These are phyloP conservation scores for Clytia hemisphaerica DNA, from an alignment of 30 jellyfish, hydroid and myxozoan genomes.

Conservation along the genomic window DNA sequence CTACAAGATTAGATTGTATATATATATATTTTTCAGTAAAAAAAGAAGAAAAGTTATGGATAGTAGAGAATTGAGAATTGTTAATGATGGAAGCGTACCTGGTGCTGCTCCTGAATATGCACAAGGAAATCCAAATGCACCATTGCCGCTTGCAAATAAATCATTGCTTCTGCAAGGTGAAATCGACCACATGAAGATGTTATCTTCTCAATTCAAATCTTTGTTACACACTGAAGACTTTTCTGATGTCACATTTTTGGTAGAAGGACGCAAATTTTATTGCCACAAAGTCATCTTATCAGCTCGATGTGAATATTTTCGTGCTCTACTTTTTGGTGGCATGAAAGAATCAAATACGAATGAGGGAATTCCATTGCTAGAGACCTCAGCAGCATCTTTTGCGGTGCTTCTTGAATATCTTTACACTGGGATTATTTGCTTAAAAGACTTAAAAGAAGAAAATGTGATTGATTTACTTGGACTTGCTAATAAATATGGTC, in stretches of 20 bases:
- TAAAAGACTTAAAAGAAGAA: constrained; percentile 61
- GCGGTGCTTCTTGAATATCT: constrained; percentile 47
- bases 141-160: not conserved
- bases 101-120: not conserved
- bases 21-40: too few species aligned
- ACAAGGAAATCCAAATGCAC: not conserved
- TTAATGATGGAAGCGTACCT: not conserved
- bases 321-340: constrained; percentile 91
- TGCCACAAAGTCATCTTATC: constrained; percentile 72
- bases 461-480: constrained; percentile 67
- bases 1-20: too few species aligned
- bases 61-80: constrained; percentile 19
- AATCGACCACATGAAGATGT: constrained; percentile 62
- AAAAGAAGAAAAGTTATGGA: too few species aligned
- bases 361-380: constrained; percentile 53
- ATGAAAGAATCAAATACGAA: constrained; percentile 62
- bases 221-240: constrained; percentile 57
- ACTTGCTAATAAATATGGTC: constrained; percentile 78
- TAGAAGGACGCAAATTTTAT: constrained; percentile 51
- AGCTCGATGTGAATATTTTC: constrained; percentile 87
- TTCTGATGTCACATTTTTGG: constrained; percentile 75
- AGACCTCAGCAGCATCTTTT: constrained; percentile 66
- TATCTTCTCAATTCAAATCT: constrained; percentile 66
- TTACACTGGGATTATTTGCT: constrained; percentile 57
- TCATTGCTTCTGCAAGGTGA: constrained; percentile 15